phyloP scores from a whole-genome alignment of 1,140 invertebrate species.

The Idris sp. region DNA sequence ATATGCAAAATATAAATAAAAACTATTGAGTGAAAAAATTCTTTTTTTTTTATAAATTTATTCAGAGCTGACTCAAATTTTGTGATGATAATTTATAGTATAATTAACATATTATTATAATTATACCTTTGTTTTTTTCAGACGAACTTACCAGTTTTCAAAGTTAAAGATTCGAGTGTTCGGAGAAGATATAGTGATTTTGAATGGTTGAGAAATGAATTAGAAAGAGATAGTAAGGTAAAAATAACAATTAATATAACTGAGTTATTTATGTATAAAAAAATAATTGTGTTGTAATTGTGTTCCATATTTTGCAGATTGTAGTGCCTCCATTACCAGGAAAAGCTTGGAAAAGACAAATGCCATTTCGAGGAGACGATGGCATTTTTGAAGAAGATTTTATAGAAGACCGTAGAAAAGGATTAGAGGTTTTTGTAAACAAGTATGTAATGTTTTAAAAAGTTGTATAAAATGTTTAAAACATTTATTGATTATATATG shows the following conservation, averaged over 20 bases:
- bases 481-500: too few species aligned
- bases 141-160: conserved; percentile 99
- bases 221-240: conserved; percentile 99
- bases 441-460: conserved; percentile 85
- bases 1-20: too few species aligned
- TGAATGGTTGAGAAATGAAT: conserved; percentile 99
- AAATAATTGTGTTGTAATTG: too few species aligned
- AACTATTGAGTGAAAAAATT: too few species aligned
- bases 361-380: conserved; percentile 98
- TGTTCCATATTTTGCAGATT: conserved; percentile 83
- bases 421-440: conserved; percentile 98
- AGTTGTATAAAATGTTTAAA: too few species aligned
- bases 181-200: conserved; percentile 99
- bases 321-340: conserved; percentile 98
- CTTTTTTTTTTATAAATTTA: too few species aligned
- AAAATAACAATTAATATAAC: too few species aligned
- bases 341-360: conserved; percentile 98
- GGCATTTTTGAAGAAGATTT: conserved; percentile 99
- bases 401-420: conserved; percentile 99
- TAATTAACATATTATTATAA: neutral
- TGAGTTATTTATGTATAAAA: too few species aligned
- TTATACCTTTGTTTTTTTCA: conserved; percentile 77
- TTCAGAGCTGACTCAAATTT: too few species aligned
- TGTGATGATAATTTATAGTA: too few species aligned
- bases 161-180: conserved; percentile 99